phyloP scores from a whole-genome alignment of 2,113 vertebrate species.

The Callorhinus ursinus region DNA sequence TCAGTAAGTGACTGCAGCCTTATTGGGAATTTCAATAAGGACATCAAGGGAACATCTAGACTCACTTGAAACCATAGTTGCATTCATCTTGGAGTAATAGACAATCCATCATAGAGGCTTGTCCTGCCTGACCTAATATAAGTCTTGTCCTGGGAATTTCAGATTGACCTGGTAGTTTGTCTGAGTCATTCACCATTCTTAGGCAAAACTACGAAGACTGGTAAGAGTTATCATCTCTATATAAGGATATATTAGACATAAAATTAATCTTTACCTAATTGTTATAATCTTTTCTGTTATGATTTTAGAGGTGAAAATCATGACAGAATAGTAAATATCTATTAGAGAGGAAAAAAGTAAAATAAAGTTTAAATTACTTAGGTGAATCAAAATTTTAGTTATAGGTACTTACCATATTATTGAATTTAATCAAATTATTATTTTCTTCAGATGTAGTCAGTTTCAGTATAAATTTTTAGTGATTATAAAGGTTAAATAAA shows the following conservation, averaged over 20 bases:
- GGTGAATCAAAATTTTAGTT: neutral
- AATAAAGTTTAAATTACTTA: neutral
- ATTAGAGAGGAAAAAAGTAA: neutral
- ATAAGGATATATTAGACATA: neutral
- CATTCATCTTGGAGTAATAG: slow-evolving; percentile 61
- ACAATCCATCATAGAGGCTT: slow-evolving; percentile 62
- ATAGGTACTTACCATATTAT: neutral
- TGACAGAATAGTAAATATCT: neutral
- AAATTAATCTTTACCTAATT: slow-evolving; percentile 19
- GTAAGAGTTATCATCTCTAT: neutral
- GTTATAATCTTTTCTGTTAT: neutral
- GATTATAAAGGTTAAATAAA: slow-evolving; percentile 38
- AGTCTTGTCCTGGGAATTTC: slow-evolving; percentile 22
- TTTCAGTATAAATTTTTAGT: neutral
- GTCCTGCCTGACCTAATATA: slow-evolving; percentile 61
- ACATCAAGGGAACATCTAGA: slow-evolving; percentile 56
- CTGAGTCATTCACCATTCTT: slow-evolving; percentile 5
- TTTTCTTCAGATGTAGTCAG: neutral
- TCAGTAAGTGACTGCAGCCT: slow-evolving; percentile 58
- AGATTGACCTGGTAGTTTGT: slow-evolving; percentile 9
- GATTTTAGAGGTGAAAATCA: slow-evolving; percentile 32
- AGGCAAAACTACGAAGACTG: neutral
- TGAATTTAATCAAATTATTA: neutral
- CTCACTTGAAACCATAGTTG: slow-evolving; percentile 52
- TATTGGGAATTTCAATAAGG: slow-evolving; percentile 68